phyloP scores from a whole-genome alignment of 2,888 invertebrate genomes.

The Gymnosoma rotundatum region DNA sequence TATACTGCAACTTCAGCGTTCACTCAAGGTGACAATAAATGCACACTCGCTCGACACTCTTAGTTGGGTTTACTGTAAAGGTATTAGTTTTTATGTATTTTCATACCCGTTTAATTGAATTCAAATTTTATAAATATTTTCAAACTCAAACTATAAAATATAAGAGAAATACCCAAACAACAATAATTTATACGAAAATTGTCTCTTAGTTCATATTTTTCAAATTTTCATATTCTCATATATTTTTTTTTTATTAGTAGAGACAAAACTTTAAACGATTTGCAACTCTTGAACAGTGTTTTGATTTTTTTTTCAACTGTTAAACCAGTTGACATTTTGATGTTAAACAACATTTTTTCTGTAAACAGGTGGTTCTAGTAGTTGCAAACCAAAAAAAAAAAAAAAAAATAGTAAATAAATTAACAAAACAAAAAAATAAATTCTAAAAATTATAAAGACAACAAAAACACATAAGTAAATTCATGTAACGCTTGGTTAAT shows the following conservation, averaged over 20 bases:
- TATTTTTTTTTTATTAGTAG: neutral
- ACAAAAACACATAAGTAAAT: constrained; percentile 45
- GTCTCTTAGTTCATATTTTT: constrained; percentile 30
- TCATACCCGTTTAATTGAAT: neutral
- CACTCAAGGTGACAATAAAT: too few species aligned
- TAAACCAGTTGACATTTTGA: constrained; percentile 68
- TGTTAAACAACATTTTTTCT: constrained; percentile 69
- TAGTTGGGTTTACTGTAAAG: too few species aligned
- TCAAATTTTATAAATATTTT: neutral
- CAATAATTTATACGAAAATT: neutral
- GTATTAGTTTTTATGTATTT: neutral
- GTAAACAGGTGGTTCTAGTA: constrained; percentile 59
- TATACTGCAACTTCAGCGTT: too few species aligned
- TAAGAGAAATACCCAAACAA: neutral
- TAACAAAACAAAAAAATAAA: constrained; percentile 31
- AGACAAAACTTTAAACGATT: constrained; percentile 15
- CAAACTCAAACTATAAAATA: too few species aligned
- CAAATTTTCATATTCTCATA: constrained; percentile 5
- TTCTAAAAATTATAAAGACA: constrained; percentile 35
- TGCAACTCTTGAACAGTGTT: constrained; percentile 16
- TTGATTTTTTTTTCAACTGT: constrained; percentile 26
- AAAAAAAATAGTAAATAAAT: constrained; percentile 5
- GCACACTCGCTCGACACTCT: too few species aligned
- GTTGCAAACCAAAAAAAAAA: constrained; percentile 23
- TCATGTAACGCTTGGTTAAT: constrained; percentile 66